Evolutionary conservation across 2,888 invertebrate genomes (phyloP), one percentile per base, ranked within the genome.

Genomic region (Baccha elongata): DNA sequence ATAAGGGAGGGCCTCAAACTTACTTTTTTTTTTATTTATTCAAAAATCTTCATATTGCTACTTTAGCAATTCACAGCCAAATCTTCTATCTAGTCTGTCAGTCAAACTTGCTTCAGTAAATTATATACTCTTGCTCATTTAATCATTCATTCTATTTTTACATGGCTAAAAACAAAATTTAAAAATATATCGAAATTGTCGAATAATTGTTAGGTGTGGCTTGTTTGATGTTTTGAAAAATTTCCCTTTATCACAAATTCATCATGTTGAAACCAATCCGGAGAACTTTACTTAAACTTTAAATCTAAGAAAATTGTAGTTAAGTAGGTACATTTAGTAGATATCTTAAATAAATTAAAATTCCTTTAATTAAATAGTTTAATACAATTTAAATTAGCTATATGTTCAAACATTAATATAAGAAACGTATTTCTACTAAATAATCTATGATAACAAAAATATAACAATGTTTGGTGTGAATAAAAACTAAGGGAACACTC

Each of bases 11-110:
- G 55, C 64, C 35, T 71, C 55, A 64, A n/a, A 29, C 53, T 55
- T 40, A 23, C 50, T 48, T 46, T 8, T 64, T 19, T 13, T 35
- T 52, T 62, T 17, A 55, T 76, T 76, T 64, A 55, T 64, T 76
- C 69, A 62, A 71, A 71, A 58, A 48, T 58, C 69, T 50, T 76
- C 48, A 53, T 37, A 78, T 78, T 78, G 78, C 72, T 23, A 50
- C 40, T 58, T 23, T 67, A 78, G 78, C 78, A 78, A 78, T 72
- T 78, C 78, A 78, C 78, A 78, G 78, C 78, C 78, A 78, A 64
- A 76, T 62, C 69, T 26, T 76, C 69, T 69, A 67, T 72, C 72
- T 67, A 78, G 58, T 72, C 78, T 72, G 58, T 72, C 72, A 67
- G 60, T 71, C 60, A 72, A 72, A 78, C 78, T 72, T 37, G 52